Base-by-base conservation (phyloP, 2,888 invertebrate species). In the Blomia tropicalis region DNA sequence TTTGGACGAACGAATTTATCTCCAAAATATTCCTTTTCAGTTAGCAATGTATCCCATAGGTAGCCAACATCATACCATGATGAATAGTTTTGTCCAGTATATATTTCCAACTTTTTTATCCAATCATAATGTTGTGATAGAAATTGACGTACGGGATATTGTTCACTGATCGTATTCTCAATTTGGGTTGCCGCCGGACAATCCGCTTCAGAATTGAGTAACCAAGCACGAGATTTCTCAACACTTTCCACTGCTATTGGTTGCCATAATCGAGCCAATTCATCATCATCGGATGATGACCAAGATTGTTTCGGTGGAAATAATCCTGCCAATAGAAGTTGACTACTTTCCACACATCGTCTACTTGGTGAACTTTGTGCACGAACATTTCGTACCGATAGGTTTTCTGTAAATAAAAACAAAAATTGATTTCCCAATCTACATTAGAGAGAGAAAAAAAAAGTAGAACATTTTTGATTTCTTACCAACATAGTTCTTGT, bases 161-260 rank as follows among this genome's bases (percentile, higher is more conserved):
- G 17, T 54, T 29, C 30, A 53, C 27, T 54, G 19, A 54, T 61
- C 27, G 31, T 54, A 19, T 36, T 25, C 22, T 61, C 53, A 4
- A 32, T 32, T 14, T 58, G 25, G 19, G 31, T 54, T 1, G 61
- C 61, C 4, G 53, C 61, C 32, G 31, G 51, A 60, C 63, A 63
- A 17, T 43, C 19, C 17, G 60, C 23, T 22, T 43, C 29, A 2
- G 59, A 22, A 17, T 11, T 32, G n/a, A 63, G 41, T 7, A 63
- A 19, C n/a, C 51, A 43, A 41, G 62, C 63, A 2, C 23, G 23
- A 47, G 44, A 17, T 5, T 30, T 23, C 11, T 47, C 47, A 27
- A 30, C 43, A 7, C 61, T 60, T 25, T 63, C 43, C 3, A 63
- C 27, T n/a, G 51, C 60, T 23, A 60, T 51, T 53, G 63, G 63